Base-by-base conservation (phyloP, 2,888 invertebrate genomes). In the Salticus scenicus region DNA sequence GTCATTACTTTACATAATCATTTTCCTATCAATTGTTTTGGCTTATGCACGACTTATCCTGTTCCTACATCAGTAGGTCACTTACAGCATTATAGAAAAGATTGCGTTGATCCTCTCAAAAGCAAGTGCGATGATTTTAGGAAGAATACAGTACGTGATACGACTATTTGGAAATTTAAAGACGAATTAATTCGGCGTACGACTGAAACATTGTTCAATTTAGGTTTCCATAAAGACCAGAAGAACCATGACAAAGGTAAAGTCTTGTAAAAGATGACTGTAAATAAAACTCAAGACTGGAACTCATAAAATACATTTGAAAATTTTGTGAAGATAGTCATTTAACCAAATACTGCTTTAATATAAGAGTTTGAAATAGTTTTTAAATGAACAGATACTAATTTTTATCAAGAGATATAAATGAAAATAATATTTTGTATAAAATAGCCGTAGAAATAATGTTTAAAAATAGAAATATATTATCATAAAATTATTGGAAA, bases 61-160 rank as follows among this genome's bases (percentile, higher is more conserved):
- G 94, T 98, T 88, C 95, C 96, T 88, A 95, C 95, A 30, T 93
- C 93, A 47, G 94, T 95, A 90, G 98, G 97, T 28, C 96, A 98
- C 89, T 93, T 98, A 90, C 97, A 98, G 91, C 98, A 98, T 92
- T 98, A 98, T 92, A 94, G 97, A 85, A 96, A 96, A 31, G 97
- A 97, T 92, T 98, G 98, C 92, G 97, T 97, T 12, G 94, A 94
- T 89, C 95, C 96, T 81, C 92, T 97, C 88, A 95, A 95, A 92
- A 96, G 96, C 92, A 93, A 94, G 57, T 97, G 97, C 92, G 89
- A 90, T 57, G 95, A 96, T 90, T 96, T 95, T 91, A 93, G 95
- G 84, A 94, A 95, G 90, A 94, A 95, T 89, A 95, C 95, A 84
- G 94, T 96, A 79, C 94, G 95, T 91, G 97, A 97, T 92, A 94